These are phyloP conservation scores for Notarius lentiginosus DNA, from an alignment of 2,113 vertebrate genomes.

Conservation along the genomic window DNA sequence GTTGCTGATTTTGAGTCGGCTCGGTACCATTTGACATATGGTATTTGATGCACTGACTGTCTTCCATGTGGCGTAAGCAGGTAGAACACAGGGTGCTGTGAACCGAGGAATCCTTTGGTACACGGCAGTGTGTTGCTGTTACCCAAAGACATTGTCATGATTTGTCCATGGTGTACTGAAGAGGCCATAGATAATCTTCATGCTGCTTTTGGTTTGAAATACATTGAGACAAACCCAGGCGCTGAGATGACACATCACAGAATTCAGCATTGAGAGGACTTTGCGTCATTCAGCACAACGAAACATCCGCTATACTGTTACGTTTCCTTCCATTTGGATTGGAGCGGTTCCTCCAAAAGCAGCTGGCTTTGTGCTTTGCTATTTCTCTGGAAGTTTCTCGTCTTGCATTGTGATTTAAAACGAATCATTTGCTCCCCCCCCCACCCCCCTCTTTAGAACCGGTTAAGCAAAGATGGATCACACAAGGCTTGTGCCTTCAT, in stretches of 20 bases:
- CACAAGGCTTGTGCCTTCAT: constrained; percentile 23
- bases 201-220: not conserved
- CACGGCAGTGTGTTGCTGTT: constrained; percentile 1
- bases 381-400: not conserved
- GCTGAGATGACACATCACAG: not conserved
- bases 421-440: not conserved
- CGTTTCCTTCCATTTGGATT: constrained; percentile 19
- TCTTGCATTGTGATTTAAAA: not conserved
- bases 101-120: not conserved
- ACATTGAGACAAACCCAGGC: not conserved
- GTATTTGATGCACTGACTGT: not conserved
- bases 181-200: not conserved
- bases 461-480: not conserved
- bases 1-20: not conserved
- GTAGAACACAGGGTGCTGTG: not conserved
- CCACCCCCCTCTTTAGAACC: not conserved
- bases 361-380: not conserved
- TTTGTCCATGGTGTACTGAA: not conserved
- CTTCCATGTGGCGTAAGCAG: not conserved
- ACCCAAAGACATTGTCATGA: constrained; percentile 38
- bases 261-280: not conserved
- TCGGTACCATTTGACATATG: not conserved
- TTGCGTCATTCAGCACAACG: not conserved
- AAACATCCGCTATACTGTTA: not conserved
- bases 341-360: not conserved